Conservation (phyloP, 2,888 invertebrate genomes). For the Lepidonotus clava region DNA sequence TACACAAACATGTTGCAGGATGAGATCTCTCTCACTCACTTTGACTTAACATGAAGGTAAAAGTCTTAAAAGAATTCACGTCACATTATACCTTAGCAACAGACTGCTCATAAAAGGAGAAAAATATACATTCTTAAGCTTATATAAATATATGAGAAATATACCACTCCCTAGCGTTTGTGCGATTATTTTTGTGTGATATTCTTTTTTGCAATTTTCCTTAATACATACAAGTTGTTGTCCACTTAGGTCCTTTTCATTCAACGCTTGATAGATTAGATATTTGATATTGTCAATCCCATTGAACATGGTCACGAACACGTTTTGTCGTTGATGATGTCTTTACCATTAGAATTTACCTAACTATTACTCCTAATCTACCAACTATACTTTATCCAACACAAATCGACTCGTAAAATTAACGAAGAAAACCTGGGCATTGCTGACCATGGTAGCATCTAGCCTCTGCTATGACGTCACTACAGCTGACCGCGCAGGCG, state of each 20-base stretch:
- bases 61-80: neutral
- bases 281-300: neutral
- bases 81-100: neutral
- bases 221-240: neutral
- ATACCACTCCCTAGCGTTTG: neutral
- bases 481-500: constrained; percentile 53
- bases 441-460: neutral
- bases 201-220: constrained; percentile 19
- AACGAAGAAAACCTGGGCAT: neutral
- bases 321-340: constrained; percentile 44
- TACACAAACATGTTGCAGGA: too few species aligned
- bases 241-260: neutral
- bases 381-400: neutral
- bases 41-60: too few species aligned
- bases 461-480: constrained; percentile 34
- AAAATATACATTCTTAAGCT: neutral
- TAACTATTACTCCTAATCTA: constrained; percentile 15
- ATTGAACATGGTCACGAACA: neutral
- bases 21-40: too few species aligned
- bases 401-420: neutral
- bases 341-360: constrained; percentile 35
- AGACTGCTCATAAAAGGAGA: neutral
- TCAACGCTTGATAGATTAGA: neutral
- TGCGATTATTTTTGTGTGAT: neutral
- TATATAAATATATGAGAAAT: neutral